phyloP scores from a whole-genome alignment of 1,140 invertebrate genomes.

The Frieseomelitta varia region DNA sequence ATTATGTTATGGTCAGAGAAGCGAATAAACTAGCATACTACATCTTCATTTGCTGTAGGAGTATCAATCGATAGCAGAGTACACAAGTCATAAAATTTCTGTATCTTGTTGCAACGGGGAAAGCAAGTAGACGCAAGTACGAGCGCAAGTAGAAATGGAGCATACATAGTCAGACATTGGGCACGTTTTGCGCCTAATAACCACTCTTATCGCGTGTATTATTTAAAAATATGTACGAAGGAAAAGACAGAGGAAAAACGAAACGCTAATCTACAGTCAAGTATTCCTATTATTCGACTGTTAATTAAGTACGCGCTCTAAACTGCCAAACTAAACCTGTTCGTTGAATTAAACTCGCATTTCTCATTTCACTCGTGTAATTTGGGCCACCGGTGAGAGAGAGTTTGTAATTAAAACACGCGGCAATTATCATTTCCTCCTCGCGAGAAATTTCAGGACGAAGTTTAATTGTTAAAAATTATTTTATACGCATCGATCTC shows the following conservation, averaged over 20 bases:
- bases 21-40: background rate
- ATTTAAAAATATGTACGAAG: background rate
- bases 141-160: background rate
- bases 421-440: background rate
- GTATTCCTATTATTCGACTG: background rate
- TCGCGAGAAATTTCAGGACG: background rate
- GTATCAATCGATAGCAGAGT: background rate
- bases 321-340: background rate
- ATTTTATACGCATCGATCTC: too few relatives aligned
- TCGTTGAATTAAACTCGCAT: background rate
- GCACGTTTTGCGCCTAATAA: rapidly evolving
- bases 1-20: background rate
- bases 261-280: too few relatives aligned
- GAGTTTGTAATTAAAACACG: background rate
- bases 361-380: background rate
- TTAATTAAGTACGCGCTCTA: background rate
- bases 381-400: background rate
- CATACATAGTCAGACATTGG: background rate
- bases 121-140: too few relatives aligned
- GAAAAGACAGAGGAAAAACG: background rate
- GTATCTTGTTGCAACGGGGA: too few relatives aligned
- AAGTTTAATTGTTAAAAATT: background rate
- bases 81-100: too few relatives aligned
- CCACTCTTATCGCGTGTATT: background rate
- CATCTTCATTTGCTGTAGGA: too few relatives aligned